Conservation (phyloP, 2,797 vertebrate genomes). For the Argyrosomus regius region DNA sequence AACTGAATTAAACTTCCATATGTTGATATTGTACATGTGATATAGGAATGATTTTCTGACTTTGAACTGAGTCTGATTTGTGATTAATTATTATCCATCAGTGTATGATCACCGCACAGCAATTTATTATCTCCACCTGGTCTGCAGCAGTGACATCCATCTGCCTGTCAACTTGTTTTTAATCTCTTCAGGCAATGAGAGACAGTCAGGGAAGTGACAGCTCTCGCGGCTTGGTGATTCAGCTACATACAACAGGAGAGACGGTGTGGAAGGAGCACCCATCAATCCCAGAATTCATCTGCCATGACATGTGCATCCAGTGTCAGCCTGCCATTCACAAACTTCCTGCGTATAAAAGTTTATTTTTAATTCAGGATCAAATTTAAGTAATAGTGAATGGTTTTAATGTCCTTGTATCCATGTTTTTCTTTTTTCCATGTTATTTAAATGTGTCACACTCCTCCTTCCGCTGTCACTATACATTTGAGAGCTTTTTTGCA, state of each 20-base stretch:
- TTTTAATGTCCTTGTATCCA: neutral
- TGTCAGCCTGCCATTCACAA: slow-evolving; percentile 1
- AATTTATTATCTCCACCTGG: slow-evolving; percentile 60
- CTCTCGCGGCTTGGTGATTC: slow-evolving; percentile 55
- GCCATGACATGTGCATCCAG: slow-evolving; percentile 39
- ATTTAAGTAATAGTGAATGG: neutral
- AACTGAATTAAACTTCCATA: neutral
- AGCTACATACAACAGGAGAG: slow-evolving; percentile 30
- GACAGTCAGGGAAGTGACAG: slow-evolving; percentile 60
- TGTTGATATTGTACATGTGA: neutral
- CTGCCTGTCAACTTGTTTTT: slow-evolving; percentile 68
- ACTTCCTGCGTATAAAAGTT: slow-evolving; percentile 6
- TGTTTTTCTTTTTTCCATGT: neutral
- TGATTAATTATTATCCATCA: slow-evolving; percentile 54
- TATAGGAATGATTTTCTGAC: neutral
- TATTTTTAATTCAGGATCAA: neutral
- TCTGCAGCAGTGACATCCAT: slow-evolving; percentile 61
- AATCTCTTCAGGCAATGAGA: slow-evolving; percentile 60
- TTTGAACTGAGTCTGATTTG: slow-evolving; percentile 46
- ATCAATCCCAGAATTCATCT: slow-evolving; percentile 55
- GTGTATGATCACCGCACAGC: slow-evolving; percentile 39
- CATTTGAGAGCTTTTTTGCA: slow-evolving; percentile 28
- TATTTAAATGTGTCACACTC: neutral
- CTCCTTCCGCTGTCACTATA: slow-evolving; percentile 5
- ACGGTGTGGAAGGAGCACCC: slow-evolving; percentile 30